phyloP scores from a whole-genome alignment of 2,797 vertebrate genomes.

The Danio tinwini region DNA sequence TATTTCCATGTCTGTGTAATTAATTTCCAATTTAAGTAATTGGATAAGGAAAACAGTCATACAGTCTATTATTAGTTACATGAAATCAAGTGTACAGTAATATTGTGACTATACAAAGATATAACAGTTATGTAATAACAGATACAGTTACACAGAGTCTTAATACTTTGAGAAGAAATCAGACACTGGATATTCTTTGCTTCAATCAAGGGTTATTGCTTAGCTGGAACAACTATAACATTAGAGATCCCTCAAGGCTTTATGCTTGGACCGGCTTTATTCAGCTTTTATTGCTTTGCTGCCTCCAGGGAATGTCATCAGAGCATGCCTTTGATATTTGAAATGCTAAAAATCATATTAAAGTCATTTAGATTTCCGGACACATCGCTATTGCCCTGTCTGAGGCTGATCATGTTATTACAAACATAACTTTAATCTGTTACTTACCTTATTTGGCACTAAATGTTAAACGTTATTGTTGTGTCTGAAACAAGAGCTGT shows the following conservation, averaged over 20 bases:
- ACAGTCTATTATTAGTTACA: neutral
- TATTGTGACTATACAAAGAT: neutral
- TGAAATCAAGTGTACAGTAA: neutral
- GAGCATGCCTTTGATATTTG: conserved; percentile 14
- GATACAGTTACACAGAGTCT: neutral
- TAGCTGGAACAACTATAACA: conserved; percentile 20
- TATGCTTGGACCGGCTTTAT: conserved; percentile 19
- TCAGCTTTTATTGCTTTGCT: conserved; percentile 19
- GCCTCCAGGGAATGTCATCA: conserved; percentile 23
- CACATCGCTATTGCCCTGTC: neutral
- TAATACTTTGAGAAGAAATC: neutral
- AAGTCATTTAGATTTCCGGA: conserved; percentile 23
- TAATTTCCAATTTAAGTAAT: neutral
- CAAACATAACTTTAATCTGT: conserved; percentile 4
- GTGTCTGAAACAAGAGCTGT: conserved; percentile 6
- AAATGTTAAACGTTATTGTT: neutral
- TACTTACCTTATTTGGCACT: neutral
- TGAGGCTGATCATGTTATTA: neutral
- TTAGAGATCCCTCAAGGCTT: conserved; percentile 19
- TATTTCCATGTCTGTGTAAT: neutral
- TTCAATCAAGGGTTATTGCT: conserved; percentile 20
- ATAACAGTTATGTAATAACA: neutral
- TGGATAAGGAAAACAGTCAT: neutral
- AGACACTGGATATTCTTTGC: neutral
- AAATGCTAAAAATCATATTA: conserved; percentile 24